These are phyloP conservation scores for Lampris megalopsis DNA, from an alignment of 2,113 vertebrate species.

Conservation along the genomic window DNA sequence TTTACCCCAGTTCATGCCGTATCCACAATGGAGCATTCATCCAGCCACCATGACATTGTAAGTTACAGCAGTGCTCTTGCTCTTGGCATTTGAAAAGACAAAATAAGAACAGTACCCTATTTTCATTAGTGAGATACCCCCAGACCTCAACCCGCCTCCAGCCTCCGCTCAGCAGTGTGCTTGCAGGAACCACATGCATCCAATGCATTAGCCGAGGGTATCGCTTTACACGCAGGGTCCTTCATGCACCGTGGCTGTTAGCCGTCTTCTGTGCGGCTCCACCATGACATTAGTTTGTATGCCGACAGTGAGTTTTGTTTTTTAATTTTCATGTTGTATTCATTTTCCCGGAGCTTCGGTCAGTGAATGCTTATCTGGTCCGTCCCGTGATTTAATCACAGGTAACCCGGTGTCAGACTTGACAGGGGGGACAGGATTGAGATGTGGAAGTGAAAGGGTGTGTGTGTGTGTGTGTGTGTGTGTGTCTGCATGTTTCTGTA, in stretches of 20 bases:
- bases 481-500: slow-evolving; percentile 2
- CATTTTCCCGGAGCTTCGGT: too few species aligned
- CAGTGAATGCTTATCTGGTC: too few species aligned
- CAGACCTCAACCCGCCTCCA: slow-evolving; percentile 30
- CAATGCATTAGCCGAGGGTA: slow-evolving; percentile 72
- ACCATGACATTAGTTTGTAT: slow-evolving; percentile 25
- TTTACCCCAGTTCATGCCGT: slow-evolving; percentile 29
- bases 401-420: slow-evolving; percentile 5
- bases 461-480: slow-evolving; percentile 20
- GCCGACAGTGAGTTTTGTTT: slow-evolving; percentile 1
- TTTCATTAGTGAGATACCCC: slow-evolving; percentile 17
- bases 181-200: slow-evolving; percentile 47
- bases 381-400: not conserved
- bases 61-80: slow-evolving; percentile 38
- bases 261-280: slow-evolving; percentile 44
- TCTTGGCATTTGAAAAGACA: slow-evolving; percentile 24
- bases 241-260: slow-evolving; percentile 44
- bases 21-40: slow-evolving; percentile 46
- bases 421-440: not conserved
- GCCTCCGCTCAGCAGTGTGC: slow-evolving; percentile 49
- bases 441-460: not conserved
- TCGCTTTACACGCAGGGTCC: slow-evolving; percentile 62
- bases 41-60: slow-evolving; percentile 37
- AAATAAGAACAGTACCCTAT: slow-evolving; percentile 39
- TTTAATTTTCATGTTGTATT: too few species aligned